Percentiles rank a stretch among this genome's conserved stretches.
Conservation (phyloP, 2,113 vertebrate species). For the Spheniscus mendiculus region DNA sequence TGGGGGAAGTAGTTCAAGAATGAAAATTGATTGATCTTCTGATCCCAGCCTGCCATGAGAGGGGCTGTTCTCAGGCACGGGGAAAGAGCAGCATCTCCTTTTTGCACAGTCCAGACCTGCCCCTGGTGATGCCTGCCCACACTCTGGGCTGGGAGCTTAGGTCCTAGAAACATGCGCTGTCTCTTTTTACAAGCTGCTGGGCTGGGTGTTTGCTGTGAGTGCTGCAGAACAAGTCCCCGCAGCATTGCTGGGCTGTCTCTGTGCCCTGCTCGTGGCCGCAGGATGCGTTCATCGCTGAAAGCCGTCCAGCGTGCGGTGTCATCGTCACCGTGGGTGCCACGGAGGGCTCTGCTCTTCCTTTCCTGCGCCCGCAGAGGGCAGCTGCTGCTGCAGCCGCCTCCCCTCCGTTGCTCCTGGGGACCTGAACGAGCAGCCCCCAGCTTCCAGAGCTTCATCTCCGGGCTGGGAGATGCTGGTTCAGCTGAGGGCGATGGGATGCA, state of each 20-base stretch:
- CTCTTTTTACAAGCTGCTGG: no score
- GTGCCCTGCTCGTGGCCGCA: neutral
- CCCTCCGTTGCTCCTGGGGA: neutral
- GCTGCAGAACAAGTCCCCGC: neutral
- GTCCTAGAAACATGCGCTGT: neutral
- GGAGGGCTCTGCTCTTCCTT: neutral
- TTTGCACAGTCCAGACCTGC: neutral
- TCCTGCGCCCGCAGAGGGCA: neutral
- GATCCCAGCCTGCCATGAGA: neutral
- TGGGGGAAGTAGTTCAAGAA: neutral
- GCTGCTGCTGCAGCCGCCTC: neutral
- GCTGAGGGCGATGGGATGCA: accelerated
- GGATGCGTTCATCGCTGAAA: neutral
- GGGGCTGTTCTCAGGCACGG: neutral
- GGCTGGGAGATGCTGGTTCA: neutral
- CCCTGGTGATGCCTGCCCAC: accelerated
- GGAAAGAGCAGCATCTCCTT: neutral
- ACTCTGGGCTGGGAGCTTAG: neutral
- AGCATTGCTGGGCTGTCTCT: neutral
- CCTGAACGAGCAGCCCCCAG: neutral
- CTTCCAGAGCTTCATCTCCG: neutral
- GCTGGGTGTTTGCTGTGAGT: neutral
- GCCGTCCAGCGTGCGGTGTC: accelerated
- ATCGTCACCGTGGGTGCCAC: accelerated
- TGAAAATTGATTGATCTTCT: neutral